phyloP scores from a whole-genome alignment of 2,797 vertebrate species.

The Pempheris klunzingeri region DNA sequence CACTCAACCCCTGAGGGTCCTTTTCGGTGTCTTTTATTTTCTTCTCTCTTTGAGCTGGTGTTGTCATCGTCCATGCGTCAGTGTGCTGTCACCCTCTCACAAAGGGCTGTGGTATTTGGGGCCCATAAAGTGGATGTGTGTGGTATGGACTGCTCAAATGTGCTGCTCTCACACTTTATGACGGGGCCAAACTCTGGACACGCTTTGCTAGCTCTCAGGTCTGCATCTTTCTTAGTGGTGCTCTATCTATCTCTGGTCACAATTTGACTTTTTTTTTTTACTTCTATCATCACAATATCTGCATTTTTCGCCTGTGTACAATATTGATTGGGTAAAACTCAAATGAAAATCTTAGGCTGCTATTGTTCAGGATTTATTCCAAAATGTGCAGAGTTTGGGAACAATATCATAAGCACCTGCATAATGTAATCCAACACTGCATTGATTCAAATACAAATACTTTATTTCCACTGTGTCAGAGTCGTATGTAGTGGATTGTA shows the following conservation, averaged over 20 bases:
- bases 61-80: conserved; percentile 57
- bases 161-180: conserved; percentile 59
- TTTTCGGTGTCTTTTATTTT: conserved; percentile 43
- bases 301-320: neutral
- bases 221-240: conserved; percentile 1
- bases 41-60: conserved; percentile 20
- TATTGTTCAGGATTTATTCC: neutral
- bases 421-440: neutral
- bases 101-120: conserved; percentile 76
- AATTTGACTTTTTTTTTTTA: neutral
- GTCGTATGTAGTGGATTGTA: neutral
- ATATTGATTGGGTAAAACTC: conserved; percentile 19
- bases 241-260: conserved; percentile 21
- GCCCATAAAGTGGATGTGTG: conserved; percentile 68
- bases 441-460: neutral
- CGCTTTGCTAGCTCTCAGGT: conserved; percentile 35
- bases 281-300: neutral
- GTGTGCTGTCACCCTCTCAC: conserved; percentile 71
- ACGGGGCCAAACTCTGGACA: conserved; percentile 42
- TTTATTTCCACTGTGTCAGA: neutral
- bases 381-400: too few species aligned
- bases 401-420: neutral
- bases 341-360: conserved; percentile 17
- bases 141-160: conserved; percentile 47
- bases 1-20: conserved; percentile 13